These are phyloP conservation scores for Arrhamphus sclerolepis DNA, from an alignment of 2,797 vertebrate genomes.

Conservation along the genomic window DNA sequence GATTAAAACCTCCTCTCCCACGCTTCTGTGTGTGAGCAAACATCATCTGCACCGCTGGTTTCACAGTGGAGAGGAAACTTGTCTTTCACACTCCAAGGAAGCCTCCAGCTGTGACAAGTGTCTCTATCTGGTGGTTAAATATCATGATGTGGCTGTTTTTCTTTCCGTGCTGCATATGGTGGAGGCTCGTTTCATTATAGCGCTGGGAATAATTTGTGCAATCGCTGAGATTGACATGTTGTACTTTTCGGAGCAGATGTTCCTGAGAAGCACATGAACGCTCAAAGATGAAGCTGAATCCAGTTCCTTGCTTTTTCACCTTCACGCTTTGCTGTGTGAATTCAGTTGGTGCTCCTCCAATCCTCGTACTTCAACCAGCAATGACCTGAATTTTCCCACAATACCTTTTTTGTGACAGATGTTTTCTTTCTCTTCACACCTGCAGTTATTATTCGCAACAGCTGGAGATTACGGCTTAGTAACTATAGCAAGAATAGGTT, in stretches of 20 bases:
- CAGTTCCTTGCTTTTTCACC: too few species aligned
- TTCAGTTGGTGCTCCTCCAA: too few species aligned
- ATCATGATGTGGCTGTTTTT: conserved; percentile 5
- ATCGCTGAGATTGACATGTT: conserved; percentile 5
- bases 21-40: conserved; percentile 41
- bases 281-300: too few species aligned
- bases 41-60: conserved; percentile 28
- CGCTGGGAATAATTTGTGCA: conserved; percentile 11
- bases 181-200: background rate
- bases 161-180: background rate
- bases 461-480: background rate
- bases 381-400: background rate
- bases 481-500: too few species aligned
- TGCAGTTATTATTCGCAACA: background rate
- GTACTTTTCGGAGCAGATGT: conserved; percentile 40
- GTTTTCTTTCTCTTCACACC: background rate
- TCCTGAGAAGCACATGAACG: background rate
- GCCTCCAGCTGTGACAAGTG: conserved; percentile 38
- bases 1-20: conserved; percentile 32
- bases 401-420: background rate
- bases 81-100: conserved; percentile 20
- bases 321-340: too few species aligned
- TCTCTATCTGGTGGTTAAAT: conserved; percentile 12
- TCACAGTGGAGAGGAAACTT: conserved; percentile 18
- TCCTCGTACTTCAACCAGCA: too few species aligned